Percentiles rank a stretch among this genome's conserved stretches.
Evolutionary conservation across 1,140 invertebrate species (phyloP).

Genomic region (Bombus balteatus): DNA sequence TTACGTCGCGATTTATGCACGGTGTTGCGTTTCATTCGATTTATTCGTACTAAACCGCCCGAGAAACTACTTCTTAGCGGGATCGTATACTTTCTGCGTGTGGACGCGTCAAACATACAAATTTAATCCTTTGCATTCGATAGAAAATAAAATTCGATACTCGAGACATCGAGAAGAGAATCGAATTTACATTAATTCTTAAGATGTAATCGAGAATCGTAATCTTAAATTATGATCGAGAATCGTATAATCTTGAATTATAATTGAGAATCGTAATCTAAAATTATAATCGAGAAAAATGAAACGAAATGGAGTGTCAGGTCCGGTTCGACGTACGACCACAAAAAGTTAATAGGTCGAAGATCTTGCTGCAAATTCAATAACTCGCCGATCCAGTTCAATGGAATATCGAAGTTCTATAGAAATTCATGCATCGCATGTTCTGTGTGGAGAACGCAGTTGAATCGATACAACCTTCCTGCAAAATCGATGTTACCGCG

Average conservation of each 20-base stretch:
- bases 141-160: too few species aligned
- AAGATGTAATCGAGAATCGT: too few species aligned
- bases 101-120: too few species aligned
- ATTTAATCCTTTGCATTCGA: too few species aligned
- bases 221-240: too few species aligned
- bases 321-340: not conserved
- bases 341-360: not conserved
- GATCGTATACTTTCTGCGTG: too few species aligned
- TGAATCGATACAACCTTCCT: not conserved
- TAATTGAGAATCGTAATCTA: too few species aligned
- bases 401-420: not conserved
- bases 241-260: too few species aligned
- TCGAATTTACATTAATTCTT: too few species aligned
- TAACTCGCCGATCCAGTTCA: not conserved
- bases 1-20: conserved; percentile 12
- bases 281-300: not conserved
- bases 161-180: too few species aligned
- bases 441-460: not conserved
- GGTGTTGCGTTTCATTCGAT: conserved; percentile 13
- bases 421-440: not conserved
- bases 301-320: too few species aligned
- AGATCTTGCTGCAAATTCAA: not conserved
- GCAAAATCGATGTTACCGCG: not conserved
- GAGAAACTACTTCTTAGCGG: too few species aligned
- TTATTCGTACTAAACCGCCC: not conserved